Evolutionary conservation across 1,140 invertebrate genomes (phyloP), one percentile per base, ranked within the genome.

Genomic region (Leptoteleia sp.): DNA sequence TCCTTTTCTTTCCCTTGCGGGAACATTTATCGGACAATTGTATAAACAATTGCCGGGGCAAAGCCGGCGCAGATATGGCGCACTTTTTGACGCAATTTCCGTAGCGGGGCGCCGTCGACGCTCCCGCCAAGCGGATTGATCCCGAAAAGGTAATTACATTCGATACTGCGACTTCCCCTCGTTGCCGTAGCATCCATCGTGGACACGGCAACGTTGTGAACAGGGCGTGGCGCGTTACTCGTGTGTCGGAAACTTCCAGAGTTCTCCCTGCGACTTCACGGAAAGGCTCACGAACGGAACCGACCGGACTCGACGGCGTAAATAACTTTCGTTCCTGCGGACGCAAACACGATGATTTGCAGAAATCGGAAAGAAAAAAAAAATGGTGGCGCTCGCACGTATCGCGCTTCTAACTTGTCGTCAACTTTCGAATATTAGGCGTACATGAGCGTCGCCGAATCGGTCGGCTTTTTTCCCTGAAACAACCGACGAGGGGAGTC

Each of bases 191-290:
- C 80, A 82, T 85, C 84, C 78, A 83, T 85, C 80, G 82, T 73
- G 82, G 76, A 82, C 77, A 84, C 81, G 83, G 84, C 82, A 82
- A 83, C 82, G 72, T 84, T 77, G 83, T 82, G 72, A 82, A 71
- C 81, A 85, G 84, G 84, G 84, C 83, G 84, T 85, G 84, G 83
- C 84, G 82, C 83, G 80, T 76, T 76, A 57, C 62, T 78, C 71
- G 71, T 71, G 67, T 67, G 71, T 65, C 45, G 59, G 65, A 75
- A 81, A 75, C 70, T 71, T 73, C 65, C 48, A 78, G 62, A 75
- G 62, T 45, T 64, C 57, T 57, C 22, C 59, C 70, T 68, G 38
- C 57, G 67, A 62, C 47, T 73, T 68, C 48, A 43, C 35, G 64
- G 42, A 48, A 68, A 71, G 67, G 35, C 38, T 54, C 62, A 15